A percentile compares a stretch with the other conserved stretches of the same genome.
Evolutionary conservation across 2,888 invertebrate species (phyloP).

Genomic region (Caenorhabditis sp.): DNA sequence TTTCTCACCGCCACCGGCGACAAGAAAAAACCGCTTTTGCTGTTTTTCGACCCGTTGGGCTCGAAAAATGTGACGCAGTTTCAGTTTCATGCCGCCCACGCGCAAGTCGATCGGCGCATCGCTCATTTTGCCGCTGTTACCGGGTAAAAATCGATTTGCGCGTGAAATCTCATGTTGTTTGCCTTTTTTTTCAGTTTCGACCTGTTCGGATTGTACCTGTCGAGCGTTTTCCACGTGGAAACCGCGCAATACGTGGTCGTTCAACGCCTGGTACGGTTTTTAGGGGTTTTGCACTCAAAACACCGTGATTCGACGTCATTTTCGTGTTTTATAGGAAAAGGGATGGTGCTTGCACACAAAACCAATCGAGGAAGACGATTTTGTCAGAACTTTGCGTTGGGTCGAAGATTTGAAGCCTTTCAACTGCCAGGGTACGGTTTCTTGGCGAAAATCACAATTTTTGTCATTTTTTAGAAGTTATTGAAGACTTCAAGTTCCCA

Average conservation of each 20-base stretch:
- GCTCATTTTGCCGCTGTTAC: conserved; percentile 17
- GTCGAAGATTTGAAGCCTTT: conserved; percentile 4
- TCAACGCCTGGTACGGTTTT: background rate
- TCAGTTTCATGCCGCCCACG: conserved; percentile 28
- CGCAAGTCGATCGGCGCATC: conserved; percentile 8
- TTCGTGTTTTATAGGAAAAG: conserved; percentile 33
- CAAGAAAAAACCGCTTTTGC: conserved; percentile 42
- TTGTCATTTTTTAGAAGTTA: conserved; percentile 15
- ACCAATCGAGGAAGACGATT: background rate
- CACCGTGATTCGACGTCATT: too few relatives aligned
- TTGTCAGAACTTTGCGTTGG: conserved; percentile 5
- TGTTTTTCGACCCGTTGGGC: conserved; percentile 52
- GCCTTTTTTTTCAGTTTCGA: conserved; percentile 42
- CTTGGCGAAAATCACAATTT: background rate
- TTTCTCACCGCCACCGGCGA: conserved; percentile 2
- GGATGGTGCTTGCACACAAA: conserved; percentile 31
- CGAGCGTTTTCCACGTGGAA: conserved; percentile 25
- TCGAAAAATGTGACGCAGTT: conserved; percentile 46
- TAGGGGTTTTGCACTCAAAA: too few relatives aligned
- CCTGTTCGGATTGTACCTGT: conserved; percentile 42
- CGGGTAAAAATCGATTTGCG: conserved; percentile 11
- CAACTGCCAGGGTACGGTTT: conserved; percentile 18
- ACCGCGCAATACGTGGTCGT: conserved; percentile 26
- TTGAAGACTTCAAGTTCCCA: conserved; percentile 43
- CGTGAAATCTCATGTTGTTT: background rate